Percentiles rank a stretch among this genome's conserved stretches.
phyloP scores from a whole-genome alignment of 1,140 invertebrate genomes.

The Scaptodrosophila lebanonensis region DNA sequence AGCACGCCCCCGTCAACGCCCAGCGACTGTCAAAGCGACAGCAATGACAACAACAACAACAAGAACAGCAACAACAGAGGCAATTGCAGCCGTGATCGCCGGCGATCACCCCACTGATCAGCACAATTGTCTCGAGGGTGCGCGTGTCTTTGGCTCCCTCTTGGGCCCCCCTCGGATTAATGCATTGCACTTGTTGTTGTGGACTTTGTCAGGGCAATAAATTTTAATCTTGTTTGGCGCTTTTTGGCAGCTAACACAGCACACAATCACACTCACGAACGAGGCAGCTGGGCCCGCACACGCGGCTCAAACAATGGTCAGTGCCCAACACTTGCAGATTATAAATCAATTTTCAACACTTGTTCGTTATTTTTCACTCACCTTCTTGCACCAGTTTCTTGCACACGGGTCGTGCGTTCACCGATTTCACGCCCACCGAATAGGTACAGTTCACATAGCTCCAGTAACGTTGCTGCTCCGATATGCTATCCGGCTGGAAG shows the following conservation, averaged over 20 bases:
- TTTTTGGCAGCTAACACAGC: conserved; percentile 49
- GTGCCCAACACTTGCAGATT: conserved; percentile 4
- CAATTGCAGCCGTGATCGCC: not conserved
- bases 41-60: conserved; percentile 10
- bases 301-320: conserved; percentile 32
- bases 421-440: conserved; percentile 61
- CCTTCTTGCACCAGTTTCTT: conserved; percentile 76
- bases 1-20: conserved; percentile 51
- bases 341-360: too few species aligned
- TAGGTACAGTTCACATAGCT: conserved; percentile 76
- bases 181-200: conserved; percentile 62
- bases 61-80: conserved; percentile 1
- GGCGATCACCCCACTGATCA: conserved; percentile 4
- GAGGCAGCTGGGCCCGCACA: conserved; percentile 34
- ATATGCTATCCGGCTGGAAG: conserved; percentile 66
- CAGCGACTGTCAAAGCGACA: conserved; percentile 23
- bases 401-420: conserved; percentile 73
- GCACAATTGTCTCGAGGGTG: conserved; percentile 45
- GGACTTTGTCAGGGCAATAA: conserved; percentile 61
- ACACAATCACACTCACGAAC: conserved; percentile 7
- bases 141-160: not conserved
- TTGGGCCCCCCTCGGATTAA: conserved; percentile 29
- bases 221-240: conserved; percentile 71
- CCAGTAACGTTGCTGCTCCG: conserved; percentile 76
- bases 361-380: conserved; percentile 38